These are phyloP conservation scores for Dasypus novemcinctus DNA, from an alignment of 2,113 vertebrate genomes.

Conservation along the genomic window DNA sequence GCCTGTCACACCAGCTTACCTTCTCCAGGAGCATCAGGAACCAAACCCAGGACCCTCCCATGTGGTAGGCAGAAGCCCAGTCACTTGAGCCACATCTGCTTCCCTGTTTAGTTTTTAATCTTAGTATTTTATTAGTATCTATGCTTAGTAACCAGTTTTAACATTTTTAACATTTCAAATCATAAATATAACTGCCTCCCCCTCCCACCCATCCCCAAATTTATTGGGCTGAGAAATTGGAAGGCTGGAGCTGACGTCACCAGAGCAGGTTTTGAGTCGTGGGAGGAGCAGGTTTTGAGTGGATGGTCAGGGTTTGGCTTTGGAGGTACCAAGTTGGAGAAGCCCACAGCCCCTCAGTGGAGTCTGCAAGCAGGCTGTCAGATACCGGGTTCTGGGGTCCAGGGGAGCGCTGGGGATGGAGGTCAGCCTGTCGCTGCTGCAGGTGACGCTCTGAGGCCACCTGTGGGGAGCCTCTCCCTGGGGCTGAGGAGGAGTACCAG, in stretches of 20 bases:
- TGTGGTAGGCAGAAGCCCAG: no score
- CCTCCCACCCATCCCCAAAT: background rate
- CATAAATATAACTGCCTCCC: background rate
- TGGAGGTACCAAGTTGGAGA: background rate
- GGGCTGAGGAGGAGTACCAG: no score
- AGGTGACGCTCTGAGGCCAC: background rate
- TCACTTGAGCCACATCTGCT: no score
- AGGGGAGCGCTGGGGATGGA: background rate
- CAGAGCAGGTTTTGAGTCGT: background rate
- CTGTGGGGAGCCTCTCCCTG: background rate
- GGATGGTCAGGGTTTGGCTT: background rate
- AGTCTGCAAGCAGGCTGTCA: background rate
- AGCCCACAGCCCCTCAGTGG: background rate
- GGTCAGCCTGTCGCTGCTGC: background rate
- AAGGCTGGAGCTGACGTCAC: background rate
- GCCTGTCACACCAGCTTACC: no score
- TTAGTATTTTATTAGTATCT: background rate
- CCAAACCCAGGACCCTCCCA: no score
- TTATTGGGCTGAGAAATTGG: conserved; percentile 6
- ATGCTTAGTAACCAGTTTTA: background rate
- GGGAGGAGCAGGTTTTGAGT: background rate
- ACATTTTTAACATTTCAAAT: background rate
- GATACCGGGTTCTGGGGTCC: background rate
- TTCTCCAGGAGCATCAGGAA: no score
- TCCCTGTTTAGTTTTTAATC: background rate